A percentile compares a stretch with the other conserved stretches of the same genome.
These are phyloP conservation scores for Papilio dardanus DNA, from an alignment of 1,140 invertebrate genomes.

Conservation along the genomic window DNA sequence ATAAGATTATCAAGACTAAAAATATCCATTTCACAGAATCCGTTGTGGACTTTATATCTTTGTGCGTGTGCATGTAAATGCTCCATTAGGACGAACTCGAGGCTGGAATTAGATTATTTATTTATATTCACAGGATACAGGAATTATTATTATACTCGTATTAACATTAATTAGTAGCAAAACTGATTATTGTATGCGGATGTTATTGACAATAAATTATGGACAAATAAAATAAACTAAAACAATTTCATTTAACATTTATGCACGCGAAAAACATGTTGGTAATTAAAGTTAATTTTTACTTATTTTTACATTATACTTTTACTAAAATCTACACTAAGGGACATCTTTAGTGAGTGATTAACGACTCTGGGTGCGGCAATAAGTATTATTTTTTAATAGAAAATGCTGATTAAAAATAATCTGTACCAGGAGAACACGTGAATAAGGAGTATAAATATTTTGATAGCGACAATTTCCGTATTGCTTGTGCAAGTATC, in stretches of 20 bases:
- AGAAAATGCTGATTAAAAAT: not conserved
- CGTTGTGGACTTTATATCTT: not conserved
- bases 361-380: not conserved
- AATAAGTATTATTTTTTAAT: not conserved
- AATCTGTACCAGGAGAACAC: constrained; percentile 5
- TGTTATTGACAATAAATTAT: not conserved
- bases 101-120: constrained; percentile 4
- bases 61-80: not conserved
- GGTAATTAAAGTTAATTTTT: no score
- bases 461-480: not conserved
- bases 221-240: not conserved
- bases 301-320: not conserved
- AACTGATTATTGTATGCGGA: not conserved
- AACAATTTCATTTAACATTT: no score
- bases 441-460: not conserved
- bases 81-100: not conserved
- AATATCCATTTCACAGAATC: constrained; percentile 8
- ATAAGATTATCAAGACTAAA: not conserved
- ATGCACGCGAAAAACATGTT: no score
- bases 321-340: not conserved
- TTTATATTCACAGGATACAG: not conserved
- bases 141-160: not conserved
- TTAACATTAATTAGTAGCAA: not conserved
- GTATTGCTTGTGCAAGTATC: not conserved
- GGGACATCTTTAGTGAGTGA: not conserved